These are phyloP conservation scores for Oreonectes daqikongensis DNA, from an alignment of 2,797 vertebrate genomes.

Conservation along the genomic window DNA sequence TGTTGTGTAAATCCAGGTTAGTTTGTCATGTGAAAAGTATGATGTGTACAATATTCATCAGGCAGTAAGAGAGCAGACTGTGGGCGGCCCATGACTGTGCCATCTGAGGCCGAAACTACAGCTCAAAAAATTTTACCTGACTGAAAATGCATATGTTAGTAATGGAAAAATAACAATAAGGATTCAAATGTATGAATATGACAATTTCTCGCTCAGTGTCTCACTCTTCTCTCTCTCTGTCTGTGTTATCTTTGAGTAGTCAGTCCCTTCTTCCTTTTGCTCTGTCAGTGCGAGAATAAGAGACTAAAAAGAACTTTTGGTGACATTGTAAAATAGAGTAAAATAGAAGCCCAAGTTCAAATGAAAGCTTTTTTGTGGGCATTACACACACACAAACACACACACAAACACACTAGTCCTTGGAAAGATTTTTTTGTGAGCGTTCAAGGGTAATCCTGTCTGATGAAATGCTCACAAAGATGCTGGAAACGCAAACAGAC, in stretches of 20 bases:
- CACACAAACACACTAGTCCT: constrained; percentile 59
- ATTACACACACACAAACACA: not conserved
- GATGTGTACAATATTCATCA: no score
- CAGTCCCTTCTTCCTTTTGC: constrained; percentile 24
- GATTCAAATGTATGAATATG: not conserved
- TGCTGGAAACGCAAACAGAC: constrained; percentile 53
- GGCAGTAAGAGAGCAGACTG: not conserved
- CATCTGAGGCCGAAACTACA: not conserved
- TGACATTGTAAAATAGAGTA: constrained; percentile 20
- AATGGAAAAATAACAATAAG: not conserved
- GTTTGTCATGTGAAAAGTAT: no score
- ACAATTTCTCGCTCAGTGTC: not conserved
- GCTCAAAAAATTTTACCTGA: not conserved
- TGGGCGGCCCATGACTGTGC: not conserved
- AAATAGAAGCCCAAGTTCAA: constrained; percentile 55
- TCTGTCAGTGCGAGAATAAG: constrained; percentile 20
- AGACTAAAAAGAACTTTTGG: constrained; percentile 30
- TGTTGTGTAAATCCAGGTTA: no score
- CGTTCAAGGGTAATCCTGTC: constrained; percentile 58
- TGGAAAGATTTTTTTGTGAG: constrained; percentile 66
- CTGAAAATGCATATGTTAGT: not conserved
- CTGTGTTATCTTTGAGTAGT: constrained; percentile 27
- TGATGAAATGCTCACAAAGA: constrained; percentile 47
- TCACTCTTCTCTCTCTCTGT: constrained; percentile 19
- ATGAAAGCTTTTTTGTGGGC: constrained; percentile 52